Evolutionary conservation across 2,888 invertebrate genomes (phyloP).

Genomic region (Hirtodrosophila cameraria): DNA sequence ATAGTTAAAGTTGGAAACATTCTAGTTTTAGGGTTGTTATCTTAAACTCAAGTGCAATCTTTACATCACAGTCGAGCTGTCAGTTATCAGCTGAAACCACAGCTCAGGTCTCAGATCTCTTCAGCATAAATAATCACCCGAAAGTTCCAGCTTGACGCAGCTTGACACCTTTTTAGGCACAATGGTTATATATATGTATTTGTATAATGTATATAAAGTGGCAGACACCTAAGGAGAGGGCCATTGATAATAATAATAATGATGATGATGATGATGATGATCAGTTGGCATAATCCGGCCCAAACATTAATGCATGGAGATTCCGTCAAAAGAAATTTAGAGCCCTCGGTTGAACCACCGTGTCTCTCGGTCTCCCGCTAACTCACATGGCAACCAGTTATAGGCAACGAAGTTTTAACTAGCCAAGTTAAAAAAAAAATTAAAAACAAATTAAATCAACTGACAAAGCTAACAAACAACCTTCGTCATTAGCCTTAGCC

Average conservation of each 20-base stretch:
- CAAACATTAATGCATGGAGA: conserved; percentile 76
- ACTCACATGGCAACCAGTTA: conserved; percentile 64
- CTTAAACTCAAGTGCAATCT: no score
- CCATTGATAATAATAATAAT: conserved; percentile 9
- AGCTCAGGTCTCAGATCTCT: conserved; percentile 25
- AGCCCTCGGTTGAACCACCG: conserved; percentile 34
- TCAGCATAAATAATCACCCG: conserved; percentile 58
- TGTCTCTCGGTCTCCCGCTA: conserved; percentile 1
- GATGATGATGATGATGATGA: conserved; percentile 22
- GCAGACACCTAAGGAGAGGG: conserved; percentile 62
- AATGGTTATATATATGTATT: conserved; percentile 14
- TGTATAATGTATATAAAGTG: conserved; percentile 41
- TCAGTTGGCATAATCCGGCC: conserved; percentile 57
- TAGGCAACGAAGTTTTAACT: conserved; percentile 43
- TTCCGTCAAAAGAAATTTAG: conserved; percentile 79
- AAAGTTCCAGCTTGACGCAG: conserved; percentile 67
- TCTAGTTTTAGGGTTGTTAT: conserved; percentile 1
- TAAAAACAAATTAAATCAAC: conserved; percentile 62
- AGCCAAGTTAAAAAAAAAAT: conserved; percentile 12
- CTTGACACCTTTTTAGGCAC: conserved; percentile 68
- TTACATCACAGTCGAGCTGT: not conserved
- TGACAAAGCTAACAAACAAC: conserved; percentile 79
- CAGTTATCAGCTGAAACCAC: conserved; percentile 15
- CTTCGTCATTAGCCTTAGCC: conserved; percentile 82
- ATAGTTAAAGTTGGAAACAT: not conserved